phyloP scores from a whole-genome alignment of 2,113 vertebrate genomes.

The Nipponia nippon region DNA sequence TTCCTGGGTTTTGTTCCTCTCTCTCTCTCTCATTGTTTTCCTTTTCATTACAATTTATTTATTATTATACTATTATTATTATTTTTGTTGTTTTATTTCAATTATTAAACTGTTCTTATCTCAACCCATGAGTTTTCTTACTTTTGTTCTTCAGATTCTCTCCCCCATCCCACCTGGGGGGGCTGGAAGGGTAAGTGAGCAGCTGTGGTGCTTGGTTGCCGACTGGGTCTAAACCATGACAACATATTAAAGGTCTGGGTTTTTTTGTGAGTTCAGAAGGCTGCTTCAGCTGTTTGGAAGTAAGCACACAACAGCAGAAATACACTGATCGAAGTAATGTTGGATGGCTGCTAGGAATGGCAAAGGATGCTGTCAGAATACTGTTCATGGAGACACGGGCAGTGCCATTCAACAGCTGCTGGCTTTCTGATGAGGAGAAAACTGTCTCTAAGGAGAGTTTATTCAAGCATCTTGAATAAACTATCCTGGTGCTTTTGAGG shows the following conservation, averaged over 20 bases:
- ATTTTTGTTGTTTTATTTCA: no score
- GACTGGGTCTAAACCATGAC: no score
- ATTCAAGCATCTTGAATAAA: not conserved
- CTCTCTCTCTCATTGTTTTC: no score
- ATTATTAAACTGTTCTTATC: no score
- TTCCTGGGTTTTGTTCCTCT: no score
- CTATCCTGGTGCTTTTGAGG: not conserved
- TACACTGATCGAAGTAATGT: not conserved
- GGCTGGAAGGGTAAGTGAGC: no score
- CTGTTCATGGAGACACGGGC: not conserved
- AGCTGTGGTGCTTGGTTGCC: no score
- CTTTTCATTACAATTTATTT: no score
- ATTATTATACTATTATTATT: no score
- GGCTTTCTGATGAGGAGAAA: not conserved
- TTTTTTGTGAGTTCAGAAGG: not conserved
- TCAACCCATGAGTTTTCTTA: no score
- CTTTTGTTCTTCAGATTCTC: no score
- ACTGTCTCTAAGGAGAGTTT: not conserved
- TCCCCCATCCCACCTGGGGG: no score
- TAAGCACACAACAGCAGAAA: not conserved
- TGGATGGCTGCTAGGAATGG: not conserved
- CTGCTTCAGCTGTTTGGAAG: not conserved
- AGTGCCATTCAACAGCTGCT: not conserved
- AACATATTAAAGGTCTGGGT: not conserved
- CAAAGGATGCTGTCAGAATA: not conserved